phyloP scores from a whole-genome alignment of 2,888 invertebrate species.

The Cabera pusaria region DNA sequence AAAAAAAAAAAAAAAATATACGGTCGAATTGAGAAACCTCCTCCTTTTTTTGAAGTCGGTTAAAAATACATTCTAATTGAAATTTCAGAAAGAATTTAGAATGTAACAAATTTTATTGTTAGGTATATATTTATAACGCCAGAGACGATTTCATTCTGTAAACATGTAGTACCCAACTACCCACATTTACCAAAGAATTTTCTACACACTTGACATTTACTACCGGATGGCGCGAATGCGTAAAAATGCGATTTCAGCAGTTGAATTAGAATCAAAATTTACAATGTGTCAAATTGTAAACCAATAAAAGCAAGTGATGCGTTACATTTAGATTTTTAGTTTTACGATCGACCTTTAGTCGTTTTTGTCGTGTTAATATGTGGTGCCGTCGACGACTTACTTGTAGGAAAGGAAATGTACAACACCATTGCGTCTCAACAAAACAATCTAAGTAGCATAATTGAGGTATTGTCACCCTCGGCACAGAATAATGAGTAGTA shows the following conservation, averaged over 20 bases:
- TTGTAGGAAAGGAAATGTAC: too few relatives aligned
- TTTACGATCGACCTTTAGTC: constrained; percentile 25
- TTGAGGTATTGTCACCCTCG: too few relatives aligned
- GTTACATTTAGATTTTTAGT: constrained; percentile 17
- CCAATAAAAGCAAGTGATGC: constrained; percentile 21
- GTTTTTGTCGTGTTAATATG: constrained; percentile 9
- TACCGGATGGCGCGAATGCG: constrained; percentile 16
- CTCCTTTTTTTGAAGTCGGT: too few relatives aligned
- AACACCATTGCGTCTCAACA: too few relatives aligned
- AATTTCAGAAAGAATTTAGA: constrained; percentile 1
- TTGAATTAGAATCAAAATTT: constrained; percentile 23
- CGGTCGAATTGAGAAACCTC: too few relatives aligned
- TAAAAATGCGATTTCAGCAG: constrained; percentile 19
- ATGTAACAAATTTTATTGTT: neutral
- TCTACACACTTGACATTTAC: constrained; percentile 8
- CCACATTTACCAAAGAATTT: constrained; percentile 13
- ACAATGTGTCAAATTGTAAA: constrained; percentile 25
- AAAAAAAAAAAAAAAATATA: too few relatives aligned
- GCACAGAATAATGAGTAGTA: too few relatives aligned
- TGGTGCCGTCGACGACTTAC: constrained; percentile 2
- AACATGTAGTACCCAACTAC: constrained; percentile 3
- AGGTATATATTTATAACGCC: too few relatives aligned
- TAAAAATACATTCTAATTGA: too few relatives aligned
- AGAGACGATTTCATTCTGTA: too few relatives aligned
- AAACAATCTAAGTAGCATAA: too few relatives aligned